These are phyloP conservation scores for Strongylocentrotus purpuratus DNA, from an alignment of 35 echinoderm and acorn worm genomes.

Conservation along the genomic window DNA sequence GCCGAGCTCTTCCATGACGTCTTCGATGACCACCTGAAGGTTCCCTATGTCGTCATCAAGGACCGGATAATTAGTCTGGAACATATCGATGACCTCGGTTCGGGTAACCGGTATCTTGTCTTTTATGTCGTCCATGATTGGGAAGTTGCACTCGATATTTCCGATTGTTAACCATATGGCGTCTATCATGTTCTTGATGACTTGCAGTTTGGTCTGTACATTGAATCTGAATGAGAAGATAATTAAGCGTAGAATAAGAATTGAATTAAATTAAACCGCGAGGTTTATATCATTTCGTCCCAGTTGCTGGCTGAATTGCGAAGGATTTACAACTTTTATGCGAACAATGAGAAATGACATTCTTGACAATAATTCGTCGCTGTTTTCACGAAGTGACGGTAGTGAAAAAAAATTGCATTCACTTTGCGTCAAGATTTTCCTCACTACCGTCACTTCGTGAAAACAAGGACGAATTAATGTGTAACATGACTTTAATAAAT, in stretches of 20 bases:
- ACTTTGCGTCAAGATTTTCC: too few relatives aligned
- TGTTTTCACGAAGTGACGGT: too few relatives aligned
- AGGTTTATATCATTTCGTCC: too few relatives aligned
- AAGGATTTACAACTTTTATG: too few relatives aligned
- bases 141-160: background rate
- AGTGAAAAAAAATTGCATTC: too few relatives aligned
- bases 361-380: too few relatives aligned
- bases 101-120: background rate
- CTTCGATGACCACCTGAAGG: background rate
- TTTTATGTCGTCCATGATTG: background rate
- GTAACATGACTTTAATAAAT: too few relatives aligned
- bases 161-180: background rate
- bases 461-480: too few relatives aligned
- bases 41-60: background rate
- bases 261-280: too few relatives aligned
- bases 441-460: too few relatives aligned
- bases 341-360: too few relatives aligned
- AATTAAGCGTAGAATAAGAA: background rate
- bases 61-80: background rate
- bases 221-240: background rate
- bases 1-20: background rate
- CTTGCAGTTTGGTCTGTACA: background rate
- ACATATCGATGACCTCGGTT: background rate
- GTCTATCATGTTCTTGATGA: background rate
- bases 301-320: too few relatives aligned